Percentiles rank a stretch among this genome's conserved stretches.
Conservation (phyloP, 2,888 invertebrate genomes). For the Aphrophora alni region DNA sequence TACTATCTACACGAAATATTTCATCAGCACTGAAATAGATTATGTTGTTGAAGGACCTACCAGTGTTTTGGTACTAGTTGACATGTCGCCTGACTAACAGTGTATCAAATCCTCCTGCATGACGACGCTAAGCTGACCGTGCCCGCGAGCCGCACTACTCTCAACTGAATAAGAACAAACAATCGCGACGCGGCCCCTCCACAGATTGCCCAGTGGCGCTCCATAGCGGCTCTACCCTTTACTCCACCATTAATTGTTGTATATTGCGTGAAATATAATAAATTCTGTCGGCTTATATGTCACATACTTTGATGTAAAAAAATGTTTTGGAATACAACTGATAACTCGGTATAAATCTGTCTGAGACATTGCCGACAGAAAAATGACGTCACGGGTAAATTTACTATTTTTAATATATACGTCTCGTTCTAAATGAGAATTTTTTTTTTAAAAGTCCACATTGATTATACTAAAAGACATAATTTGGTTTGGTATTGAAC, state of each 20-base stretch:
- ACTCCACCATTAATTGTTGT: neutral
- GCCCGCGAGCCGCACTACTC: neutral
- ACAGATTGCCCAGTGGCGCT: neutral
- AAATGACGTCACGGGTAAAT: too few species aligned
- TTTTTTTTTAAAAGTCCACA: too few species aligned
- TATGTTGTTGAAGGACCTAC: neutral
- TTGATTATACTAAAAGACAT: too few species aligned
- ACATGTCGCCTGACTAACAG: neutral
- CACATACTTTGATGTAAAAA: neutral
- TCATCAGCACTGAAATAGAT: too few species aligned
- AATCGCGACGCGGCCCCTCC: neutral
- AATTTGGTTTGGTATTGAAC: too few species aligned
- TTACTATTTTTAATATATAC: too few species aligned
- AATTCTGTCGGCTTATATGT: neutral
- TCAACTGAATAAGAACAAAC: neutral
- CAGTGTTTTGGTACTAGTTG: conserved; percentile 6
- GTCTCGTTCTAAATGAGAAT: too few species aligned
- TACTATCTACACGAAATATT: too few species aligned
- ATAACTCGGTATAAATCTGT: too few species aligned
- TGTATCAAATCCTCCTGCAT: neutral
- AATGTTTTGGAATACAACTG: too few species aligned
- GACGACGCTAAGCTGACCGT: neutral
- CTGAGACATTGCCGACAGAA: too few species aligned
- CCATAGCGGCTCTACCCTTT: neutral
- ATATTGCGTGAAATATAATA: neutral